phyloP scores from a whole-genome alignment of 2,797 vertebrate species.

The Leontopithecus rosalia region DNA sequence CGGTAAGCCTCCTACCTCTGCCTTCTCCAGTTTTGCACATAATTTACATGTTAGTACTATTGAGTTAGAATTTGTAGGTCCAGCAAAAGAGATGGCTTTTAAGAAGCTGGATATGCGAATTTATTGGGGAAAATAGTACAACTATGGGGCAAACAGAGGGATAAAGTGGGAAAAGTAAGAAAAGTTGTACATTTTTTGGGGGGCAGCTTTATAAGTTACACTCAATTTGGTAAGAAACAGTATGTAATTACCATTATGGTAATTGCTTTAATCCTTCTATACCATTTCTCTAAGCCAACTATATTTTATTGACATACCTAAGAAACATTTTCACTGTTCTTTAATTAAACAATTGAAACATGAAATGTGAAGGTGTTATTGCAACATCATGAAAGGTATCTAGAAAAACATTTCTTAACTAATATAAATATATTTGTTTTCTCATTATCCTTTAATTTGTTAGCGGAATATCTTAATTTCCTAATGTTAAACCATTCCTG shows the following conservation, averaged over 20 bases:
- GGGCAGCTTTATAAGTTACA: neutral
- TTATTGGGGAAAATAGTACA: neutral
- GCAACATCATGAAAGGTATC: conserved; percentile 1
- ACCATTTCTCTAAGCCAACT: neutral
- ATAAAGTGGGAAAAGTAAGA: neutral
- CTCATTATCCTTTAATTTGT: conserved; percentile 18
- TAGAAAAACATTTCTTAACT: conserved; percentile 9
- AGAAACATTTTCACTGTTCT: neutral
- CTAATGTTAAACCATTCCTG: neutral
- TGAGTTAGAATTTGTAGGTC: neutral
- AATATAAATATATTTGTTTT: neutral
- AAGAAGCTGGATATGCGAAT: neutral
- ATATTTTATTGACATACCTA: neutral
- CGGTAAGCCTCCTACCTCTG: conserved; percentile 87
- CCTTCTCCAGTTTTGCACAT: neutral
- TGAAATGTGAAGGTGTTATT: conserved; percentile 15
- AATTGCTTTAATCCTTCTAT: neutral
- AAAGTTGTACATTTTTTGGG: neutral
- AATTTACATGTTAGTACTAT: neutral
- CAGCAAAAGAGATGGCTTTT: neutral
- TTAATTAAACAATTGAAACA: conserved; percentile 6
- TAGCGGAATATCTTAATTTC: neutral
- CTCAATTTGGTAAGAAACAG: neutral
- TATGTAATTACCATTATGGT: neutral
- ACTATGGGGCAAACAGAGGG: neutral